Conservation (phyloP, 2,888 invertebrate genomes). For the Bembecia ichneumoniformis region DNA sequence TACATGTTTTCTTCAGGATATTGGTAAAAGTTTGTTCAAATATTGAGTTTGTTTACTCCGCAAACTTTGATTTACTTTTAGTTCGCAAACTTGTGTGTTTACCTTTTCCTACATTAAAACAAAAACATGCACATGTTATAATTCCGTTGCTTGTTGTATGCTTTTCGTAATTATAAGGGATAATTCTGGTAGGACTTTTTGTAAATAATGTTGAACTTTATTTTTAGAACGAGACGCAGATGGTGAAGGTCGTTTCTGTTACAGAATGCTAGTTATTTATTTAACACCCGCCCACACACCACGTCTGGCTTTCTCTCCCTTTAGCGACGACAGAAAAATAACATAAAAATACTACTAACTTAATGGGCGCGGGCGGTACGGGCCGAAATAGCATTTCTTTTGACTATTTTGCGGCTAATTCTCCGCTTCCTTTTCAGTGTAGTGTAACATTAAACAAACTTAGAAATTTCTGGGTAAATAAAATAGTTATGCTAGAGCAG, state of each 20-base stretch:
- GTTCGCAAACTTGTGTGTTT: too few relatives aligned
- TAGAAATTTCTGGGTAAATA: too few relatives aligned
- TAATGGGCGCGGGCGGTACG: not conserved
- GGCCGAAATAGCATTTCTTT: not conserved
- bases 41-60: constrained; percentile 2
- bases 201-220: constrained; percentile 28
- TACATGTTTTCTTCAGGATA: not conserved
- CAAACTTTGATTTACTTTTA: constrained; percentile 1
- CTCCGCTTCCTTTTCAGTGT: too few relatives aligned
- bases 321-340: constrained; percentile 23
- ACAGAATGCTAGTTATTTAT: constrained; percentile 55
- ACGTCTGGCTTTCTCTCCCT: constrained; percentile 25
- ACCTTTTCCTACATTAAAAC: too few relatives aligned
- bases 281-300: constrained; percentile 41
- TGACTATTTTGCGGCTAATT: too few relatives aligned
- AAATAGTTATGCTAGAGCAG: too few relatives aligned
- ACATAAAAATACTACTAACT: constrained; percentile 18
- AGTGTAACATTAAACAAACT: too few relatives aligned
- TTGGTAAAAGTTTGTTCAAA: constrained; percentile 1
- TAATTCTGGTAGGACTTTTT: constrained; percentile 4
- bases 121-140: too few relatives aligned
- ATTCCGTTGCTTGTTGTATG: too few relatives aligned
- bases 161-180: not conserved
- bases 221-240: constrained; percentile 53
- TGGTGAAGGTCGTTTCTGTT: constrained; percentile 51